Conservation (phyloP, 2,888 invertebrate species). For the Minunthozetes semirufus region DNA sequence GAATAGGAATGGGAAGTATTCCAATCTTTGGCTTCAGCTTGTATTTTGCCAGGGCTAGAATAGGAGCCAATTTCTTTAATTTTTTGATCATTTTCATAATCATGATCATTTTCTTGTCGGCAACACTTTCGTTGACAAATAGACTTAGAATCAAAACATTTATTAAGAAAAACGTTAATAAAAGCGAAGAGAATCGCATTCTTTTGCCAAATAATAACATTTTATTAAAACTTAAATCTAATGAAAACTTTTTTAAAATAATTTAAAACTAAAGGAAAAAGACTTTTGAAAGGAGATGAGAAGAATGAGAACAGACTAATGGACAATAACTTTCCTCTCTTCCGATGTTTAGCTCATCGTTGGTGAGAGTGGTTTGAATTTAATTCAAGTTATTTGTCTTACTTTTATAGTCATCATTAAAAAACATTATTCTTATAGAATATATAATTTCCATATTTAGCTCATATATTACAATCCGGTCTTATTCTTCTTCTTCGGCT, state of each 20-base stretch:
- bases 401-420: constrained; percentile 24
- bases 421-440: neutral
- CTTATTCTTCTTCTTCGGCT: neutral
- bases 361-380: neutral
- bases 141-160: neutral
- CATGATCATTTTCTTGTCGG: neutral
- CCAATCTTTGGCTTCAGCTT: constrained; percentile 33
- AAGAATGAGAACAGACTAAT: neutral
- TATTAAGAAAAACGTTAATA: neutral
- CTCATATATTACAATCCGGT: neutral
- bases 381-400: neutral
- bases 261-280: neutral
- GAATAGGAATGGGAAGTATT: constrained; percentile 34
- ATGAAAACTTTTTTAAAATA: neutral
- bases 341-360: constrained; percentile 24
- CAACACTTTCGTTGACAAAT: neutral
- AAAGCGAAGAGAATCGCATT: neutral
- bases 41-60: constrained; percentile 22
- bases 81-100: constrained; percentile 6
- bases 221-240: neutral
- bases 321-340: neutral
- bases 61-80: constrained; percentile 12
- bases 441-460: constrained; percentile 14
- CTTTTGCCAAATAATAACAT: neutral
- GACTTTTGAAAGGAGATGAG: neutral